Percentiles rank a stretch among this genome's conserved stretches.
Evolutionary conservation across 2,113 vertebrate genomes (phyloP).

Genomic region (Sula dactylatra): DNA sequence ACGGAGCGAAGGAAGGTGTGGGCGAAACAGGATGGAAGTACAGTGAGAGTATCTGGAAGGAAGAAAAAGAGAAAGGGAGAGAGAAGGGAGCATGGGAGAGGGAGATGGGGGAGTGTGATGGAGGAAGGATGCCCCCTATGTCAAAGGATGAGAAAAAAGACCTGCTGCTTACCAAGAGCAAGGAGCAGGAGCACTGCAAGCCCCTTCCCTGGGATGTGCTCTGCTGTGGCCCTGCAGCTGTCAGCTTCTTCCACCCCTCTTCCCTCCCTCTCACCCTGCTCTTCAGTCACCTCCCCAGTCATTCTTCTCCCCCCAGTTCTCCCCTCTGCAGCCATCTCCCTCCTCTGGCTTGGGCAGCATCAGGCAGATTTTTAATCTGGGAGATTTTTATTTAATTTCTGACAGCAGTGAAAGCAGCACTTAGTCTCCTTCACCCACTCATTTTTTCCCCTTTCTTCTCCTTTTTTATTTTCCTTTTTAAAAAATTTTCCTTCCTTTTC

Average conservation of each 20-base stretch:
- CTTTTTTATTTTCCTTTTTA: neutral
- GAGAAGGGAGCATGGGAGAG: neutral
- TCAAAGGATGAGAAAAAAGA: neutral
- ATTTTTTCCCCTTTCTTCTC: neutral
- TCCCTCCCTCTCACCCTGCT: neutral
- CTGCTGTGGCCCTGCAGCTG: neutral
- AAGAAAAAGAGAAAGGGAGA: neutral
- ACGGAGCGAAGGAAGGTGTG: neutral
- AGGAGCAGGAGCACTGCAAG: neutral
- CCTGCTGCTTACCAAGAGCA: neutral
- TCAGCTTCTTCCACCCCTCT: neutral
- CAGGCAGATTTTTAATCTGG: neutral
- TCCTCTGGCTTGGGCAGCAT: neutral
- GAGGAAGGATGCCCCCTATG: neutral
- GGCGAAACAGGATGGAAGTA: neutral
- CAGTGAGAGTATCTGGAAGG: neutral
- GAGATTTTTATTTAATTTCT: slow-evolving; percentile 6
- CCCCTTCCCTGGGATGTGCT: neutral
- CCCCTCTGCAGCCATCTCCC: neutral
- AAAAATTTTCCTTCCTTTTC: neutral
- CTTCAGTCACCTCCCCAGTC: neutral
- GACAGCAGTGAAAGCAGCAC: neutral
- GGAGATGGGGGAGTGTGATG: fast-evolving
- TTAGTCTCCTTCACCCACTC: neutral
- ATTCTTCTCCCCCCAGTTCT: neutral